A percentile compares a stretch with the other conserved stretches of the same genome.
These are phyloP conservation scores for Anthoptus insignis DNA, from an alignment of 2,888 invertebrate species.

Conservation along the genomic window DNA sequence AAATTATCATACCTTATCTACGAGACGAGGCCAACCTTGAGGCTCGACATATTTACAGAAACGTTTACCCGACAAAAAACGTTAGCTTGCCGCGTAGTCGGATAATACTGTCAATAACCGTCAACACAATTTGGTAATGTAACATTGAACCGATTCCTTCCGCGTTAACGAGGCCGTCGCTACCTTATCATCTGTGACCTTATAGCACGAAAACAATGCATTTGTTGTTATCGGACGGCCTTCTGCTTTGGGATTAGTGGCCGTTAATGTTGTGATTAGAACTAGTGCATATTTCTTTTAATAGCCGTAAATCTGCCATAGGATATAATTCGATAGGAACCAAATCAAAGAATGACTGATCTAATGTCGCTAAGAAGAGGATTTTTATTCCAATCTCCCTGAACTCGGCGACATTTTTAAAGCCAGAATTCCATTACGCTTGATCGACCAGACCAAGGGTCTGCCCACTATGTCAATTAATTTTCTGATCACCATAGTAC, in stretches of 20 bases:
- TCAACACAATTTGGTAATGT: constrained; percentile 64
- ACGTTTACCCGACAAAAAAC: constrained; percentile 66
- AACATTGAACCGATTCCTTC: constrained; percentile 71
- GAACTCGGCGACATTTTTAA: too few relatives aligned
- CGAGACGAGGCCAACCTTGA: constrained; percentile 83
- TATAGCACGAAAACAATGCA: constrained; percentile 69
- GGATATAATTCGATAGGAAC: too few relatives aligned
- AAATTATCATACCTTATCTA: constrained; percentile 82
- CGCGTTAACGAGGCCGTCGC: constrained; percentile 75
- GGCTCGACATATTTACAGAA: constrained; percentile 74
- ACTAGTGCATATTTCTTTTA: neutral
- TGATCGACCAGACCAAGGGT: too few relatives aligned
- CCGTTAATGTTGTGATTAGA: constrained; percentile 35
- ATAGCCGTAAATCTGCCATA: neutral
- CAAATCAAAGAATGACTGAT: too few relatives aligned
- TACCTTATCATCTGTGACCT: constrained; percentile 74
- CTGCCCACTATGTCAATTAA: too few relatives aligned
- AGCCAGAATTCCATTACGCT: too few relatives aligned
- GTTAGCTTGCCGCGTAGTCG: constrained; percentile 51
- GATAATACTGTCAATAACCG: constrained; percentile 48
- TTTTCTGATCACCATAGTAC: too few relatives aligned
- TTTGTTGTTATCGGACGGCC: constrained; percentile 69
- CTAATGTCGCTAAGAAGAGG: too few relatives aligned
- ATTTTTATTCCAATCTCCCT: too few relatives aligned
- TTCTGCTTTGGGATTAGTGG: constrained; percentile 58